Conservation (phyloP, 2,113 vertebrate genomes). For the Myiopsitta monachus region DNA sequence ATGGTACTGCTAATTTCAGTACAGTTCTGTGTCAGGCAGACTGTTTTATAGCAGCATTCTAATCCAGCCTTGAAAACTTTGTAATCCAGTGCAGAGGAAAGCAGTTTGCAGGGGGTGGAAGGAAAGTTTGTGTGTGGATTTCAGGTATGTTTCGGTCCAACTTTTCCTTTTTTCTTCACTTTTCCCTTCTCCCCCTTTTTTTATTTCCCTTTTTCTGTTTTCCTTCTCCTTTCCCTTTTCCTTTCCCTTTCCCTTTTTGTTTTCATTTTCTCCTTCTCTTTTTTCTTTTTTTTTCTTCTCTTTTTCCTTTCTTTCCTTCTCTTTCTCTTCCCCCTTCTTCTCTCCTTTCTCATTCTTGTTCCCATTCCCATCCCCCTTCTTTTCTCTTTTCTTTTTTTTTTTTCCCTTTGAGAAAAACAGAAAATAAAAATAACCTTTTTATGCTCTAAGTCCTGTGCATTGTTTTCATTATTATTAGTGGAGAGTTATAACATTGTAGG, state of each 20-base stretch:
- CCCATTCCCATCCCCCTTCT: neutral
- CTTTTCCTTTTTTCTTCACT: rapidly evolving
- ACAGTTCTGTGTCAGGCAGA: conserved; percentile 18
- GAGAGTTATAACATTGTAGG: neutral
- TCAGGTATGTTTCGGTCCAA: neutral
- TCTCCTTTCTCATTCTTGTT: neutral
- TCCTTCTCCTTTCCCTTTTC: rapidly evolving
- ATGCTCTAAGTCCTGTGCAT: neutral
- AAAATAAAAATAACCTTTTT: neutral
- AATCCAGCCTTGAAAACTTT: conserved; percentile 24
- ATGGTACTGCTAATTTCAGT: conserved; percentile 61
- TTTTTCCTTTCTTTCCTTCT: too few species aligned
- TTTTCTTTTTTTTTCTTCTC: too few species aligned
- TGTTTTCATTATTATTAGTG: neutral
- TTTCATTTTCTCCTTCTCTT: rapidly evolving
- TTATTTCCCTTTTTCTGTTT: rapidly evolving
- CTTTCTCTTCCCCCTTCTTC: neutral
- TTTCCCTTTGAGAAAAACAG: neutral
- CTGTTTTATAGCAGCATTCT: conserved; percentile 44
- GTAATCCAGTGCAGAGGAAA: neutral
- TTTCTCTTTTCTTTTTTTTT: neutral
- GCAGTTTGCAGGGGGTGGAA: neutral
- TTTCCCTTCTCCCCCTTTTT: neutral
- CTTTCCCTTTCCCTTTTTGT: rapidly evolving
- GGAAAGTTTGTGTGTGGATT: neutral